Evolutionary conservation across 2,888 invertebrate genomes (phyloP).

Genomic region (Hemistola chrysoprasaria): DNA sequence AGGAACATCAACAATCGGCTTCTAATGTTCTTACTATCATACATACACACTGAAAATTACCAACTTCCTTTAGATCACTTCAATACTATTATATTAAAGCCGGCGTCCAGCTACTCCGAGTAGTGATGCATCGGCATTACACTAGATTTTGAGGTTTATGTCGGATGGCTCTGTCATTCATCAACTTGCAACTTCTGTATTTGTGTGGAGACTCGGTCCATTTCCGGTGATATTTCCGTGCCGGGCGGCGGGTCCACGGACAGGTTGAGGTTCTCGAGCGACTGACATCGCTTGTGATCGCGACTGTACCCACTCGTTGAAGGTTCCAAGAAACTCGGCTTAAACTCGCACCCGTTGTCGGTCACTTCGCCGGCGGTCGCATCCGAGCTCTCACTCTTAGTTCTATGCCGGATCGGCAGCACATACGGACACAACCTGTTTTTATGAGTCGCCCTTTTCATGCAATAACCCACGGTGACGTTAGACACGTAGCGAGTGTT

Average conservation of each 20-base stretch:
- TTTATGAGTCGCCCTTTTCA: slow-evolving; percentile 76
- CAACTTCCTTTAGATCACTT: slow-evolving; percentile 56
- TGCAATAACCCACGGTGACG: slow-evolving; percentile 83
- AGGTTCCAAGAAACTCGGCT: slow-evolving; percentile 62
- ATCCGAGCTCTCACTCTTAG: slow-evolving; percentile 85
- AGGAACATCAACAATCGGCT: slow-evolving; percentile 63
- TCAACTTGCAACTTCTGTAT: slow-evolving; percentile 84
- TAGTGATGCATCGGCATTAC: slow-evolving; percentile 36
- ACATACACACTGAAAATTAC: slow-evolving; percentile 65
- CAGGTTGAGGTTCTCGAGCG: slow-evolving; percentile 81
- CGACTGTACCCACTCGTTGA: slow-evolving; percentile 62
- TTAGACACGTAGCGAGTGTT: slow-evolving; percentile 84
- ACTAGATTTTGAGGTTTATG: slow-evolving; percentile 32
- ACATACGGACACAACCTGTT: slow-evolving; percentile 83
- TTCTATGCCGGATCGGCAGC: slow-evolving; percentile 80
- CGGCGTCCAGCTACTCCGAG: slow-evolving; percentile 34
- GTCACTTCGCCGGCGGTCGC: slow-evolving; percentile 58
- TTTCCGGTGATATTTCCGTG: slow-evolving; percentile 72
- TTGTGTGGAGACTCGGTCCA: slow-evolving; percentile 83
- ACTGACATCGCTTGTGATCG: slow-evolving; percentile 81
- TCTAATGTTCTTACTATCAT: slow-evolving; percentile 48
- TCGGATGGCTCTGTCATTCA: slow-evolving; percentile 65
- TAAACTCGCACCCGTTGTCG: slow-evolving; percentile 57
- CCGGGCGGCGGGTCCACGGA: slow-evolving; percentile 58
- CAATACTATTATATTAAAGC: slow-evolving; percentile 51